These are phyloP conservation scores for Eulacestoma nigropectus DNA, from an alignment of 2,113 vertebrate species.

Conservation along the genomic window DNA sequence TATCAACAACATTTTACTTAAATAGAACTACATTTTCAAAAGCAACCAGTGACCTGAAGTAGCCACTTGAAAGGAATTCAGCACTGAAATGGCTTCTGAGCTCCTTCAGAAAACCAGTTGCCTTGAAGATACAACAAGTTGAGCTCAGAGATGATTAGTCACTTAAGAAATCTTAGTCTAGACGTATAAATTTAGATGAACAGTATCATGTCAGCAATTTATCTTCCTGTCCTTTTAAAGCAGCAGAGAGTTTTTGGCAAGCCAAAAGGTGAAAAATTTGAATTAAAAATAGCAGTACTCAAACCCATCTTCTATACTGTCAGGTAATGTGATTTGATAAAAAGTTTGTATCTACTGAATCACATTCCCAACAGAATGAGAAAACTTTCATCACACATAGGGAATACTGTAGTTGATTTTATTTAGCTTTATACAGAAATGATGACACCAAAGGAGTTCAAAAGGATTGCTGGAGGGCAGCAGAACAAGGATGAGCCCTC, in stretches of 20 bases:
- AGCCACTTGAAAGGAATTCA: neutral
- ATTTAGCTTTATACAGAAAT: neutral
- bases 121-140: neutral
- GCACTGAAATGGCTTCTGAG: neutral
- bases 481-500: neutral
- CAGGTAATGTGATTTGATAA: neutral
- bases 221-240: neutral
- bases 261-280: neutral
- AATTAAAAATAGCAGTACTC: neutral
- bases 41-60: neutral
- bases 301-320: neutral
- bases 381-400: neutral
- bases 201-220: neutral
- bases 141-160: neutral
- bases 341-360: neutral
- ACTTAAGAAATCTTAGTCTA: neutral
- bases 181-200: neutral
- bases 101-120: neutral
- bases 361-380: neutral
- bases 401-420: neutral
- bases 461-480: neutral
- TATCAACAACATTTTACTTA: neutral
- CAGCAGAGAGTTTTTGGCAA: neutral
- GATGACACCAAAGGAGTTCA: neutral
- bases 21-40: neutral